Percentiles rank a stretch among this genome's conserved stretches.
Evolutionary conservation across 1,140 invertebrate genomes (phyloP).

Genomic region (Sinella curviseta): DNA sequence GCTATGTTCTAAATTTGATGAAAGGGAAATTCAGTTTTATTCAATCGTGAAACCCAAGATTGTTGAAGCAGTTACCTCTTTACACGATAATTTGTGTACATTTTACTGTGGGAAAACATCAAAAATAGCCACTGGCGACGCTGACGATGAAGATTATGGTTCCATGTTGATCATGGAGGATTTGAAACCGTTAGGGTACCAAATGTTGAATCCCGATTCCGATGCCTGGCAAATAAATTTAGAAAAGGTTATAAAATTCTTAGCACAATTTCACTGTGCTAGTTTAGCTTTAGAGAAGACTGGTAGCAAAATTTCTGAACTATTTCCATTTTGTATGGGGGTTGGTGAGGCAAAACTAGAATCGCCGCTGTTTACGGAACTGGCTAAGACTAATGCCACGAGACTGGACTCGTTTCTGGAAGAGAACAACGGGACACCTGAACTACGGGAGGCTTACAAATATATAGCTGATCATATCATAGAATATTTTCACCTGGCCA

Average conservation of each 20-base stretch:
- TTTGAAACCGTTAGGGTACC: constrained; percentile 36
- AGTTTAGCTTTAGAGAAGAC: not conserved
- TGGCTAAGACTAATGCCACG: not conserved
- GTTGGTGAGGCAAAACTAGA: not conserved
- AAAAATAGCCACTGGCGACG: not conserved
- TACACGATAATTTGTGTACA: constrained; percentile 26
- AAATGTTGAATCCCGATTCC: not conserved
- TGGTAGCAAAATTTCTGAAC: not conserved
- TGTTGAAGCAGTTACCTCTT: not conserved
- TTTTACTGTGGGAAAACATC: not conserved
- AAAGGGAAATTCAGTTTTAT: constrained; percentile 41
- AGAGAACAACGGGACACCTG: not conserved
- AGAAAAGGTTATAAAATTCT: constrained; percentile 1
- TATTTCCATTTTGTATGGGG: constrained; percentile 18
- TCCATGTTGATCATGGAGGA: constrained; percentile 40
- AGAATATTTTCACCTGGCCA: not conserved
- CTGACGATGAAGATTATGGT: not conserved
- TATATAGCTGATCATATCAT: not conserved
- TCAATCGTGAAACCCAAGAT: not conserved
- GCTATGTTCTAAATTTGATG: constrained; percentile 22
- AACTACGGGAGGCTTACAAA: not conserved
- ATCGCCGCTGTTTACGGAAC: not conserved
- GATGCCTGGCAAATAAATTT: constrained; percentile 12
- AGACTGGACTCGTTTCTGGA: not conserved
- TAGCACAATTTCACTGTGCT: constrained; percentile 40